Percentiles rank a stretch among this genome's conserved stretches.
phyloP scores from a whole-genome alignment of 37 sponge, comb jelly and placozoan genomes.

The Amphimedon queenslandica region DNA sequence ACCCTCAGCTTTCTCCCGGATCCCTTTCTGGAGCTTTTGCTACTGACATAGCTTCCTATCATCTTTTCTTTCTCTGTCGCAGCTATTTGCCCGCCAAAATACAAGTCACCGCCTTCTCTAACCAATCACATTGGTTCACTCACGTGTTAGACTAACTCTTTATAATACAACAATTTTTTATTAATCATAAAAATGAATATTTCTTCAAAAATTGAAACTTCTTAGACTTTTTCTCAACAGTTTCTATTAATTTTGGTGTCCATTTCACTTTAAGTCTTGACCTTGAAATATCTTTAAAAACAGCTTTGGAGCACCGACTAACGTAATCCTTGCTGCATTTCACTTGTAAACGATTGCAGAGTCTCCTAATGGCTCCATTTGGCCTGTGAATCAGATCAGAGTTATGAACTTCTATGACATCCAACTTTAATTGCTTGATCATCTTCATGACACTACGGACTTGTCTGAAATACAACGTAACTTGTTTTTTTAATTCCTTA shows the following conservation, averaged over 20 bases:
- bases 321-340: constrained; percentile 28
- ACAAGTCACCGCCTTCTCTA: not conserved
- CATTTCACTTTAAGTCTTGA: constrained; percentile 43
- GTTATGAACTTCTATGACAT: constrained; percentile 31
- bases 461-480: constrained; percentile 28
- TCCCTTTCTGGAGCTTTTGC: not conserved
- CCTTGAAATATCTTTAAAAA: constrained; percentile 20
- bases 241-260: constrained; percentile 30
- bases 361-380: constrained; percentile 9
- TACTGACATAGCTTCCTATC: not conserved
- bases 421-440: constrained; percentile 29
- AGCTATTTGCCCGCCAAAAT: not conserved
- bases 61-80: too few species aligned
- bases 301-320: constrained; percentile 15
- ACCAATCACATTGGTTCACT: too few species aligned
- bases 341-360: constrained; percentile 30
- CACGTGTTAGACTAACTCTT: too few species aligned
- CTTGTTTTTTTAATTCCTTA: constrained; percentile 5
- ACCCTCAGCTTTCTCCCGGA: constrained; percentile 17
- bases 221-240: constrained; percentile 34
- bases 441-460: constrained; percentile 32
- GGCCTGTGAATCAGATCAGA: constrained; percentile 37
- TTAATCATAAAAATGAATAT: constrained; percentile 32
- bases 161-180: not conserved
- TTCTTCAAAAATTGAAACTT: constrained; percentile 16